Evolutionary conservation across 2,888 invertebrate genomes (phyloP).

Genomic region (Orthosia cruda): DNA sequence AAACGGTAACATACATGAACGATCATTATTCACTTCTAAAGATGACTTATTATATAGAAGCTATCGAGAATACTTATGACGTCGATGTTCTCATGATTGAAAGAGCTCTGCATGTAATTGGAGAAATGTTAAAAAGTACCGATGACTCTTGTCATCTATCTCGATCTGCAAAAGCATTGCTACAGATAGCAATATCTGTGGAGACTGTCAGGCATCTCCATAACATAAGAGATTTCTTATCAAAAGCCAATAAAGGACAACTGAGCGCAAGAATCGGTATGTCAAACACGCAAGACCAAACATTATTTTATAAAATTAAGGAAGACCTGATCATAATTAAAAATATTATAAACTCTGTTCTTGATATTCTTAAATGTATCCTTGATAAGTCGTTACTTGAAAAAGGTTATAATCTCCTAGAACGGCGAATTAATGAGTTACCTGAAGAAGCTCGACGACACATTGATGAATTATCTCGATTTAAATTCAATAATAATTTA

Average conservation of each 20-base stretch:
- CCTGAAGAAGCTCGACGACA: not conserved
- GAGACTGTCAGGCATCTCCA: constrained; percentile 15
- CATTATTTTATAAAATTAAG: constrained; percentile 26
- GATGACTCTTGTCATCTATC: constrained; percentile 19
- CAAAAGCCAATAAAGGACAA: constrained; percentile 22
- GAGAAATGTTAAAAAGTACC: constrained; percentile 50
- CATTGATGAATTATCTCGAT: too few species aligned
- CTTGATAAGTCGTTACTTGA: constrained; percentile 39
- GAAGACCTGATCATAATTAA: constrained; percentile 10
- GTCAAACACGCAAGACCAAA: not conserved
- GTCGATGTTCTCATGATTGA: constrained; percentile 37
- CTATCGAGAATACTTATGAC: constrained; percentile 1
- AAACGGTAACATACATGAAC: constrained; percentile 15
- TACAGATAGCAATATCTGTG: constrained; percentile 26
- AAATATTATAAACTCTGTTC: constrained; percentile 6
- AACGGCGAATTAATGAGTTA: constrained; percentile 1
- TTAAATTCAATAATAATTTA: too few species aligned
- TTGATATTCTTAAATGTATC: constrained; percentile 24
- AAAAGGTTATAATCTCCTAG: constrained; percentile 24
- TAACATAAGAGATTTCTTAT: constrained; percentile 26
- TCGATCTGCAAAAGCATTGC: constrained; percentile 20
- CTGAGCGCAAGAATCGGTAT: constrained; percentile 21
- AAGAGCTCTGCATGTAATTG: constrained; percentile 47
- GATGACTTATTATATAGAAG: constrained; percentile 26
- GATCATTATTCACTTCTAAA: constrained; percentile 49